Evolutionary conservation across 1,140 invertebrate species (phyloP).

Genomic region (Sycophaga agraensis): DNA sequence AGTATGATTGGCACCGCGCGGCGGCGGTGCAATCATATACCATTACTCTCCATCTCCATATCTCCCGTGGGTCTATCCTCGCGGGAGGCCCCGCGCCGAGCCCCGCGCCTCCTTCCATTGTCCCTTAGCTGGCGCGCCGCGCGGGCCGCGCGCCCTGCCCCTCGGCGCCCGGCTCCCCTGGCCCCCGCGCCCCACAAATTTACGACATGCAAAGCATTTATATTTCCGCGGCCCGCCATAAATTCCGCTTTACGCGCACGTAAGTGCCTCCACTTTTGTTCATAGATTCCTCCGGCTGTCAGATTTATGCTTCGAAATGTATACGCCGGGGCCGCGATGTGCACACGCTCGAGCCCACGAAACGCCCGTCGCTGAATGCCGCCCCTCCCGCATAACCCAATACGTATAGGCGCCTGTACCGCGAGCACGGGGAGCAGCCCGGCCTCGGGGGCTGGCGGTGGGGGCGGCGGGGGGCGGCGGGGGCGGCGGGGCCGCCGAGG

Average conservation of each 20-base stretch:
- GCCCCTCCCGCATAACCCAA: too few species aligned
- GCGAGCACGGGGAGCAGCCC: too few species aligned
- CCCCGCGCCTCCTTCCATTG: too few species aligned
- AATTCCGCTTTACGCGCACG: conserved; percentile 48
- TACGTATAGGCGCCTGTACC: too few species aligned
- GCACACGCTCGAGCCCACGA: not conserved
- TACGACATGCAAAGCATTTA: conserved; percentile 49
- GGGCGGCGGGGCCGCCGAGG: too few species aligned
- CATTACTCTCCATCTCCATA: not conserved
- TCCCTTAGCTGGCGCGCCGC: not conserved
- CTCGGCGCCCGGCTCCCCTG: not conserved
- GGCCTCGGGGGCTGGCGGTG: too few species aligned
- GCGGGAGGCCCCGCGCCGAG: too few species aligned
- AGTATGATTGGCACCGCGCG: not conserved
- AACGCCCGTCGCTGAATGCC: not conserved
- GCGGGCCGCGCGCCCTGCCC: not conserved
- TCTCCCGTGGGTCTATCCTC: too few species aligned
- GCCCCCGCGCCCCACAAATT: conserved; percentile 34
- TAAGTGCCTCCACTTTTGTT: conserved; percentile 54
- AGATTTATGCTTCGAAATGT: conserved; percentile 43
- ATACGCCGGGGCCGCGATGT: conserved; percentile 24
- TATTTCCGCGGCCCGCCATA: conserved; percentile 43
- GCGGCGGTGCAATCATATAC: not conserved
- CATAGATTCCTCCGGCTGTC: conserved; percentile 50
- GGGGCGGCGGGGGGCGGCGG: too few species aligned